A percentile compares a stretch with the other conserved stretches of the same genome.
These are phyloP conservation scores for Holothuria glaberrima DNA, from an alignment of 35 echinoderm and acorn worm species.

Conservation along the genomic window DNA sequence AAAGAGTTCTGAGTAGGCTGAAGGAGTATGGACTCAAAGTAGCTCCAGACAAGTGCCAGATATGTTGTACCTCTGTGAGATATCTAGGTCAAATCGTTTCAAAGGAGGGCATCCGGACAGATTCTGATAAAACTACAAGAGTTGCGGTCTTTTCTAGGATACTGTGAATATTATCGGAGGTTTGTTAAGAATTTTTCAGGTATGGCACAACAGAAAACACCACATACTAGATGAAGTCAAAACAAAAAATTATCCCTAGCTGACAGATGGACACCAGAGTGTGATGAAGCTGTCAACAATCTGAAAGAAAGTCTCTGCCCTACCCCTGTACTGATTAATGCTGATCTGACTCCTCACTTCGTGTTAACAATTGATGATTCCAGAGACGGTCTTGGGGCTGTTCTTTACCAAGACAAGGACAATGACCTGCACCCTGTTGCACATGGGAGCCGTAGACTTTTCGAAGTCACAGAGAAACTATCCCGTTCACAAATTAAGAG, in stretches of 20 bases:
- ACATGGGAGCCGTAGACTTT: conserved; percentile 56
- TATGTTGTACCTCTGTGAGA: conserved; percentile 41
- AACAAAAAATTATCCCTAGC: too few relatives aligned
- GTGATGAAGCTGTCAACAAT: too few relatives aligned
- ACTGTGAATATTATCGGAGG: conserved; percentile 51
- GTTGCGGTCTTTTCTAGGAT: conserved; percentile 59
- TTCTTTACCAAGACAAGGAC: conserved; percentile 59
- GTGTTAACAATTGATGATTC: conserved; percentile 44
- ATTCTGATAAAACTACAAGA: conserved; percentile 55
- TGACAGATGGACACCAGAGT: too few relatives aligned
- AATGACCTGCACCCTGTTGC: conserved; percentile 12
- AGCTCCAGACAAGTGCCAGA: conserved; percentile 66
- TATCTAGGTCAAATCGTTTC: conserved; percentile 69
- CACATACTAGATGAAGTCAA: too few relatives aligned
- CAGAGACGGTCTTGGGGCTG: conserved; percentile 50
- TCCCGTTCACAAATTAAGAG: conserved; percentile 55
- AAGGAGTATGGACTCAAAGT: conserved; percentile 62
- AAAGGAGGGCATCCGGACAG: conserved; percentile 58
- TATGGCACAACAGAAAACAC: neutral
- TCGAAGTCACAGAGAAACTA: conserved; percentile 57
- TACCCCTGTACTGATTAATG: conserved; percentile 45
- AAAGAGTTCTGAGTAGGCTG: neutral
- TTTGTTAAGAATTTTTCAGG: conserved; percentile 50
- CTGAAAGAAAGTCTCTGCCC: too few relatives aligned
- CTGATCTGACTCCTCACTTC: conserved; percentile 45